These are phyloP conservation scores for Thunnus albacares DNA, from an alignment of 2,797 vertebrate species.

Conservation along the genomic window DNA sequence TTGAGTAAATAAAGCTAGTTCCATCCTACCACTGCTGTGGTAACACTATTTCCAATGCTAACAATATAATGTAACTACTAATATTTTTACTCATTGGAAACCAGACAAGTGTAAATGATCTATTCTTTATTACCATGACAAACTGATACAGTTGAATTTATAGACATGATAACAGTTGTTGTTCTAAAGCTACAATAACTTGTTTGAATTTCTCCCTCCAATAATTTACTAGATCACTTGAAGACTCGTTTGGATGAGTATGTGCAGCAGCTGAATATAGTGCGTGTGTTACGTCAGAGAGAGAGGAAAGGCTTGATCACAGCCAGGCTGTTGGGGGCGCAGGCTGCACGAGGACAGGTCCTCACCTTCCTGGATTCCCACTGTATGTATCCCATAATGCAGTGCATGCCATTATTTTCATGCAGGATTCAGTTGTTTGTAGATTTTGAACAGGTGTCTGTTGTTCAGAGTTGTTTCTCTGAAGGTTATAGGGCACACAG, in stretches of 20 bases:
- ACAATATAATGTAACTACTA: no score
- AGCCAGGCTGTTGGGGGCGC: slow-evolving; percentile 90
- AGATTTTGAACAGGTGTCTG: not conserved
- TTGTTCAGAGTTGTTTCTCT: not conserved
- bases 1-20: no score
- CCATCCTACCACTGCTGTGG: no score
- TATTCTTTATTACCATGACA: no score
- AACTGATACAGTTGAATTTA: no score
- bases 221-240: slow-evolving; percentile 82
- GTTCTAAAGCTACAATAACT: not conserved
- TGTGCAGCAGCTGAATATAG: slow-evolving; percentile 88
- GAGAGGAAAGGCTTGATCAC: slow-evolving; percentile 91
- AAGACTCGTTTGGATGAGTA: slow-evolving; percentile 87
- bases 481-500: not conserved
- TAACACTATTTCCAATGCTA: no score
- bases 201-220: not conserved
- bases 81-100: no score
- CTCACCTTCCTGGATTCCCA: slow-evolving; percentile 93
- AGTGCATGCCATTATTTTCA: not conserved
- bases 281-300: slow-evolving; percentile 88
- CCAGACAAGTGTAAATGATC: not conserved
- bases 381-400: slow-evolving; percentile 84
- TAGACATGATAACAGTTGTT: no score
- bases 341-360: slow-evolving; percentile 87
- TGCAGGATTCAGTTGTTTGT: not conserved